phyloP scores from a whole-genome alignment of 1,140 invertebrate genomes.

The Bombus pyrosoma region DNA sequence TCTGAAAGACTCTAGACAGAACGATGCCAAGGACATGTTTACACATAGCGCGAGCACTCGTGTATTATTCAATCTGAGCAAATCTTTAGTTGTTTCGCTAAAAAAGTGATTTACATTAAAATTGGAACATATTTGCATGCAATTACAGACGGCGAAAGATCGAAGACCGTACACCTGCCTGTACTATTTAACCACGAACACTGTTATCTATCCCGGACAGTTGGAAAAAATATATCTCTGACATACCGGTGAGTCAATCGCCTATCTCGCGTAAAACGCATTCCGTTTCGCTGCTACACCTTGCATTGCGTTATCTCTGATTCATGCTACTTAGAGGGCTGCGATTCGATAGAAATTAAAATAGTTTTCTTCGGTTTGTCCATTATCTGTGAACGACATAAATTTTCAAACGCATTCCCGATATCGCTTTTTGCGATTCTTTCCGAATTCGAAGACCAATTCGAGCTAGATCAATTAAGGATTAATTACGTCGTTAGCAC shows the following conservation, averaged over 20 bases:
- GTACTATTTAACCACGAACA: not conserved
- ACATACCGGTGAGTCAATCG: slow-evolving; percentile 1
- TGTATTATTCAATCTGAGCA: not conserved
- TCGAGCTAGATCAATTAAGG: not conserved
- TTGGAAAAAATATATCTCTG: slow-evolving; percentile 19
- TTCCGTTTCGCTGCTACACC: slow-evolving; percentile 24
- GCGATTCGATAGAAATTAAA: slow-evolving; percentile 6
- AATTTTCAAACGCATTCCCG: too few relatives aligned
- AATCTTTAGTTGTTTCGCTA: not conserved
- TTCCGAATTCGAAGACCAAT: not conserved
- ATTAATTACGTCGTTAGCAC: not conserved
- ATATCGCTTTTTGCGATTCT: not conserved
- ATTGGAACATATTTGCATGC: slow-evolving; percentile 35
- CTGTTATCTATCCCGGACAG: not conserved
- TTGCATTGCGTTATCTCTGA: slow-evolving; percentile 14
- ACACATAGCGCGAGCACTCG: not conserved
- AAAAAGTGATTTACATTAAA: not conserved
- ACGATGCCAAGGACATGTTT: slow-evolving; percentile 38
- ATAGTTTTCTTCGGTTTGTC: not conserved
- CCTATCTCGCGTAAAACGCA: slow-evolving; percentile 30
- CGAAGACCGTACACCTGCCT: slow-evolving; percentile 37
- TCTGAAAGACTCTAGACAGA: not conserved
- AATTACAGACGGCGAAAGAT: slow-evolving; percentile 29
- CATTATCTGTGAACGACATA: too few relatives aligned
- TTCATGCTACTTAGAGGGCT: not conserved